These are phyloP conservation scores for Megalops cyprinoides DNA, from an alignment of 2,797 vertebrate genomes.

Conservation along the genomic window DNA sequence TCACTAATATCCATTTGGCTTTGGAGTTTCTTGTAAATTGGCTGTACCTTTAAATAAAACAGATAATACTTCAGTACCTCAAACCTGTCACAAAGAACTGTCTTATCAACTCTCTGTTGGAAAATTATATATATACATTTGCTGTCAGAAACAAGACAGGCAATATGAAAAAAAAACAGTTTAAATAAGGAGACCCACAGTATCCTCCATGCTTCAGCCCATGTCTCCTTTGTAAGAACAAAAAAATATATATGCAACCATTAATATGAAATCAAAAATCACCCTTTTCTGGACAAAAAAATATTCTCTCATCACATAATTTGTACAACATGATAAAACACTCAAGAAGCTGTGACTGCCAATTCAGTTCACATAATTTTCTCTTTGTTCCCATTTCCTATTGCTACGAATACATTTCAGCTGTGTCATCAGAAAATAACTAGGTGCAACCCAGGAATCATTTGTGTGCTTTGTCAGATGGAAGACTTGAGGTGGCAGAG, in stretches of 20 bases:
- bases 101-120: slow-evolving; percentile 6
- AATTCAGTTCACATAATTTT: neutral
- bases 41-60: neutral
- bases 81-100: neutral
- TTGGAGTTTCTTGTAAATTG: slow-evolving; percentile 7
- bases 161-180: neutral
- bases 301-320: slow-evolving; percentile 18
- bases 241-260: neutral
- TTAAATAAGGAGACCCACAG: neutral
- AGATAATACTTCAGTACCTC: slow-evolving; percentile 13
- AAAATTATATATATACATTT: slow-evolving; percentile 10
- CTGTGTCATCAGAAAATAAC: neutral
- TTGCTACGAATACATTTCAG: slow-evolving; percentile 13
- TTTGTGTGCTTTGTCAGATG: neutral
- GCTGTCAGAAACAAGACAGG: slow-evolving; percentile 2
- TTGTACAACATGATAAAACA: slow-evolving; percentile 22
- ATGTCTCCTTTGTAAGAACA: neutral
- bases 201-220: neutral
- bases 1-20: slow-evolving; percentile 7
- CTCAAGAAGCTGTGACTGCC: neutral
- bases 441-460: neutral
- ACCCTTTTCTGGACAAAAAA: slow-evolving; percentile 9
- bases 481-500: slow-evolving; percentile 9
- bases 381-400: neutral
- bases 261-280: slow-evolving; percentile 4